These are phyloP conservation scores for Hyles lineata DNA, from an alignment of 2,888 invertebrate genomes.

Conservation along the genomic window DNA sequence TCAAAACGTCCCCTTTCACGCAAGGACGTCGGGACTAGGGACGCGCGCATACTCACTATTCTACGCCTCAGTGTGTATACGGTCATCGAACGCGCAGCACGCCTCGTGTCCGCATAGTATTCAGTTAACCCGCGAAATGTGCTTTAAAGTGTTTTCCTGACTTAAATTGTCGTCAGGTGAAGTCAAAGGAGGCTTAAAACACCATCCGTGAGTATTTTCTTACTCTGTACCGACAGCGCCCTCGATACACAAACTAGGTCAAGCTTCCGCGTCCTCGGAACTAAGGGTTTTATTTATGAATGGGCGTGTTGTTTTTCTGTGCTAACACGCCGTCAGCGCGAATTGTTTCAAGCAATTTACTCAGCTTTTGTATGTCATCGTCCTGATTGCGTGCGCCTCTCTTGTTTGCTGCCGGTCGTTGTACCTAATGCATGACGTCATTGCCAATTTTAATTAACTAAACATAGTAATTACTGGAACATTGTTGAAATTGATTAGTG, in stretches of 20 bases:
- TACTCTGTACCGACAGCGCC: conserved; percentile 41
- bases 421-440: conserved; percentile 6
- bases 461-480: background rate
- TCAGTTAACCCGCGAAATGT: conserved; percentile 62
- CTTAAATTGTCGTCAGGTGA: conserved; percentile 52
- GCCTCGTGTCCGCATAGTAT: conserved; percentile 51
- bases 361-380: conserved; percentile 14
- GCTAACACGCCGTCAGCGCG: conserved; percentile 41
- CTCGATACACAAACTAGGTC: conserved; percentile 69
- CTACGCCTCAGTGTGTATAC: conserved; percentile 69
- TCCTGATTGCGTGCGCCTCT: background rate
- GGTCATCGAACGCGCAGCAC: conserved; percentile 65
- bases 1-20: conserved; percentile 77
- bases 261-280: conserved; percentile 77
- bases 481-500: background rate
- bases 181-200: conserved; percentile 70
- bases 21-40: conserved; percentile 82
- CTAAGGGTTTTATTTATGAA: conserved; percentile 73
- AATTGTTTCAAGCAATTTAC: conserved; percentile 35
- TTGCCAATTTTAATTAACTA: background rate
- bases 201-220: conserved; percentile 71
- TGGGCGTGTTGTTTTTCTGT: conserved; percentile 63
- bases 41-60: conserved; percentile 78
- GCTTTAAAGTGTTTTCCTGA: conserved; percentile 51
- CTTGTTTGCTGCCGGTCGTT: background rate